Evolutionary conservation across 1,140 invertebrate species (phyloP), one percentile per base, ranked within the genome.

Genomic region (Diachasma alloeum): DNA sequence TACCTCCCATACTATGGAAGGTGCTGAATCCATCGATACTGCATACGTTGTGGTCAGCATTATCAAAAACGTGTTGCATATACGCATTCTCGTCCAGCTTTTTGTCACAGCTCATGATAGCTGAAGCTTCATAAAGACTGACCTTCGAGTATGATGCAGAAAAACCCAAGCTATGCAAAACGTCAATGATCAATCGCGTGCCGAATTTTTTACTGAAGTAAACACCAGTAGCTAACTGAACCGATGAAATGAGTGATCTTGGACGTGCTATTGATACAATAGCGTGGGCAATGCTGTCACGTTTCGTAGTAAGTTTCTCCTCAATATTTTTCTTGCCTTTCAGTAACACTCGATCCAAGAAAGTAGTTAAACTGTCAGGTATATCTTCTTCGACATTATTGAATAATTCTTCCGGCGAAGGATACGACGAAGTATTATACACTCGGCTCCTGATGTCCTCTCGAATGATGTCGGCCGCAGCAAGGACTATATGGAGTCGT

Each of bases 11-110:
- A 78, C 82, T 72, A 72, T 85, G 82, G 80, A 85, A 76, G 77
- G 83, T 85, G 81, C 85, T 82, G 77, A 84, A 78, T 80, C 84
- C 84, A 70, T 85, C 82, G 78, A 86, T 78, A 82, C 81, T 86
- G 72, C 63, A 63, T 70, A 85, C 81, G 85, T 86, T 87, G 71
- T 85, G 84, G 80, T 87, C 84, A 9, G 84, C 83, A 83, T 85
- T 87, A 75, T 86, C 84, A 82, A 76, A 82, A 78, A 84, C 82
- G 83, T 84, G 84, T 82, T 86, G 84, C 63, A 81, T 76, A 77
- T 84, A 74, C 10, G 81, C 74, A 75, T 79, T 80, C 56, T 79
- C 78, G 78, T 81, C 46, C 74, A 69, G 11, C 11, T 31, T n/a
- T 73, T 74, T 73, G 11, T 70, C 80, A 77, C 81, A 82, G 72